Evolutionary conservation across 1,140 invertebrate genomes (phyloP).

Genomic region (Pseudomyrmex pallidus): DNA sequence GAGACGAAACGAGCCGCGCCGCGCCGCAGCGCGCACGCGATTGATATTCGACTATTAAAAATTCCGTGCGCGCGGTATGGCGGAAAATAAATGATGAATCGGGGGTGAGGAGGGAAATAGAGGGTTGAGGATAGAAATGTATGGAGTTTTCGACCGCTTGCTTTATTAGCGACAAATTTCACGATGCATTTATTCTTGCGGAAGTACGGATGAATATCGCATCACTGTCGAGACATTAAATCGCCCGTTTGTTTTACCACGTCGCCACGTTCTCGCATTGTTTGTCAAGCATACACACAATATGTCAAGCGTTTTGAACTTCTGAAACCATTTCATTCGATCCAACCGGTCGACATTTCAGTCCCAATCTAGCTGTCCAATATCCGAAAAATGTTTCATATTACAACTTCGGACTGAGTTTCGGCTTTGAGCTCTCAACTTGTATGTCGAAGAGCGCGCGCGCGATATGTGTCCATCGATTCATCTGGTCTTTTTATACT

Average conservation of each 20-base stretch:
- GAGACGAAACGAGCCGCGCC: conserved; percentile 32
- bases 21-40: neutral
- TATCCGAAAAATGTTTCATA: conserved; percentile 61
- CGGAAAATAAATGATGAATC: conserved; percentile 42
- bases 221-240: conserved; percentile 52
- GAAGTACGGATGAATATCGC: conserved; percentile 47
- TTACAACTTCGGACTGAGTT: conserved; percentile 45
- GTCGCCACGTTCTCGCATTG: conserved; percentile 31
- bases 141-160: conserved; percentile 20
- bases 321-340: conserved; percentile 53
- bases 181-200: conserved; percentile 47
- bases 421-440: conserved; percentile 6
- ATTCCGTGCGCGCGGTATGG: conserved; percentile 34
- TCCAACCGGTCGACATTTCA: conserved; percentile 39
- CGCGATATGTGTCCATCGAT: conserved; percentile 25
- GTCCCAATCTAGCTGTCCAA: conserved; percentile 45
- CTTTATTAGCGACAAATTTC: conserved; percentile 55
- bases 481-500: conserved; percentile 35
- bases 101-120: too few species aligned
- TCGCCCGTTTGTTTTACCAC: conserved; percentile 53
- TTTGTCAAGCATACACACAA: conserved; percentile 55
- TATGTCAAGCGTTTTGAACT: conserved; percentile 50
- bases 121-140: neutral
- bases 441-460: neutral
- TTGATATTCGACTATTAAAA: conserved; percentile 55